A percentile compares a stretch with the other conserved stretches of the same genome.
These are phyloP conservation scores for Ceratitis capitata DNA, from an alignment of 1,140 invertebrate species.

Conservation along the genomic window DNA sequence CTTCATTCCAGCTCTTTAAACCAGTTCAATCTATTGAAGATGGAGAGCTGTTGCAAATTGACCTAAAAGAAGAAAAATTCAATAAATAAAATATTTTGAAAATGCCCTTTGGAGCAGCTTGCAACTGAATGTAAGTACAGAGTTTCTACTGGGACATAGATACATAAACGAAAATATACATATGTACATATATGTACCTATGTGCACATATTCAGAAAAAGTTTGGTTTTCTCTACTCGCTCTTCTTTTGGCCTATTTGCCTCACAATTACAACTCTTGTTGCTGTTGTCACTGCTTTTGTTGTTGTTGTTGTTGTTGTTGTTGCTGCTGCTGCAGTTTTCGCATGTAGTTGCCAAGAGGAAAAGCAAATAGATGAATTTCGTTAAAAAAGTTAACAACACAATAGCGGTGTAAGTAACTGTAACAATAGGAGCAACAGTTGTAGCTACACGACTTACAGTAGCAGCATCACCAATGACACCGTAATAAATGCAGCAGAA, in stretches of 20 bases:
- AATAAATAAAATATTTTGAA: too few relatives aligned
- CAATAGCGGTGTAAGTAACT: not conserved
- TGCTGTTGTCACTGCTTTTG: not conserved
- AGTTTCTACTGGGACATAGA: not conserved
- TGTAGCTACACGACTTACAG: not conserved
- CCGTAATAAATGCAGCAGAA: not conserved
- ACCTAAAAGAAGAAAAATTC: too few relatives aligned
- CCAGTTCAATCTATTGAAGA: too few relatives aligned
- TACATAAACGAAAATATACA: not conserved
- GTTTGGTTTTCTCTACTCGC: too few relatives aligned
- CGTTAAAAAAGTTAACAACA: not conserved
- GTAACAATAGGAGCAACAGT: slow-evolving; percentile 20
- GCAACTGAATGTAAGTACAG: not conserved
- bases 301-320: not conserved
- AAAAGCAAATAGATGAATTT: slow-evolving; percentile 28
- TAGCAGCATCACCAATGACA: not conserved
- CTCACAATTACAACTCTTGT: too few relatives aligned
- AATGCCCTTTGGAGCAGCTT: too few relatives aligned
- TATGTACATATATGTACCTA: not conserved
- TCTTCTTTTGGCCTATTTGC: not conserved
- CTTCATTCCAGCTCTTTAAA: too few relatives aligned
- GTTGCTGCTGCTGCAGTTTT: not conserved
- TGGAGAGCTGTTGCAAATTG: too few relatives aligned
- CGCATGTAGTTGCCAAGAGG: not conserved
- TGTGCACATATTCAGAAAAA: too few relatives aligned